Evolutionary conservation across 2,113 vertebrate species (phyloP), one percentile per base, ranked within the genome.

Genomic region (Agelaius phoeniceus): DNA sequence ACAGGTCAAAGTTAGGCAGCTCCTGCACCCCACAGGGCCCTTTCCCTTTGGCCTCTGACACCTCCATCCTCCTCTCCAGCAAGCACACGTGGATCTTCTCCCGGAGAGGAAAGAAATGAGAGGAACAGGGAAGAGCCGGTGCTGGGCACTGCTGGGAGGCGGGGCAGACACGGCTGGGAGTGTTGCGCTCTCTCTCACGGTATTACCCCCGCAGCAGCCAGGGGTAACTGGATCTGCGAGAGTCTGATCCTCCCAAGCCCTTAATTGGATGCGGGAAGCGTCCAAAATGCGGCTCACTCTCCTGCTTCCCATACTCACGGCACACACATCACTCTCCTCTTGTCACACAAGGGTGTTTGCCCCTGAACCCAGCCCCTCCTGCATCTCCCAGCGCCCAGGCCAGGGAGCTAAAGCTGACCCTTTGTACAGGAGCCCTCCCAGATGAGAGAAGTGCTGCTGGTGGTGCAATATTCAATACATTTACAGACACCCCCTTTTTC

Each of bases 241-340:
- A 73, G 86, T 90, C 94, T 95, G 95, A 96, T 96, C 95, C 83
- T 90, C 86, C 51, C 94, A 90, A 97, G 96, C 86, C 83, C 39
- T 97, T 95, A 96, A 96, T 80, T 87, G 94, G 89, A 90, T 96
- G 83, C 73, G 0, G 63, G 83, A 63, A 81, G 92, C 31, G 61
- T 52, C 95, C 95, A 93, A 95, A 95, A 90, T 0, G 30, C 72
- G 6, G n/a, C 72, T 89, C 63, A 41, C 58, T 88, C 82, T 87
- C 72, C 13, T 92, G 82, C 55, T 88, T 94, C 90, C 49, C n/a
- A 19, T 59, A 62, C 35, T 79, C 17, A 6, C 2, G 35, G 75
- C 72, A 41, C 30, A 41, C 28, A 43, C 62, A n/a, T 17, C 24
- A 21, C 3, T 1, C 1, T 62, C 67, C 21, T 30, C 67, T 26